Base-by-base conservation (phyloP, 1,140 invertebrate species). In the Zaprionus africanus region DNA sequence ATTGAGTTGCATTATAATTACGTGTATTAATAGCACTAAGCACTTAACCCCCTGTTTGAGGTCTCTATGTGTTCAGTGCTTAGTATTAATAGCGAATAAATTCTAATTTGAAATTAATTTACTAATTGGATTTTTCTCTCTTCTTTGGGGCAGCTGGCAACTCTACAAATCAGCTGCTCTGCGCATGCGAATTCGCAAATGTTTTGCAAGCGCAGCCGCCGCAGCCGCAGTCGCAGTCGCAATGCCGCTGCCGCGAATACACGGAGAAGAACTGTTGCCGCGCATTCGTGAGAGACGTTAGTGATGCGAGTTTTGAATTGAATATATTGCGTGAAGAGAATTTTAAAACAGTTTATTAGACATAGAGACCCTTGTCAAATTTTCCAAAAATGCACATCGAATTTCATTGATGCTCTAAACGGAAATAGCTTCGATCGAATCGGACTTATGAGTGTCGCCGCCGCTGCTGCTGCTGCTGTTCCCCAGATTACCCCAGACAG, bases 121-220 rank as follows among this genome's bases (percentile, higher is more conserved):
- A 51, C n/a, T 11, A 4, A 34, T 34, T 34, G 0, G 46, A 22
- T 11, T 15, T 3, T 22, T 15, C 9, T 6, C 2, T n/a, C 1
- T 43, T 41, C 26, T n/a, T 15, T n/a, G 0, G 4, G 0, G 0
- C 0, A 4, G 13, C 38, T 51, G 11, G 46, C 72, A 75, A 41
- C 72, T 34, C 59, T 75, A 28, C 11, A 22, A 53, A 63, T 53
- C 72, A 75, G 59, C 66, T 75, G 72, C 13, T 57, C 22, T 17
- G 72, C 72, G 72, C 72, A 75, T 75, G 72, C 66, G 72, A 75
- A 70, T 70, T 75, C n/a, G 26, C 66, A 41, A 46, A 70, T 58
- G 43, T 58, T 63, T 75, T 70, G 66, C 72, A 75, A 63, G 66
- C 66, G 66, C 66, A 69, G 46, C 41, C 41, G 46, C 41, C 41